Conservation (phyloP, 2,888 invertebrate genomes). For the Tenthredo scrophulariae region DNA sequence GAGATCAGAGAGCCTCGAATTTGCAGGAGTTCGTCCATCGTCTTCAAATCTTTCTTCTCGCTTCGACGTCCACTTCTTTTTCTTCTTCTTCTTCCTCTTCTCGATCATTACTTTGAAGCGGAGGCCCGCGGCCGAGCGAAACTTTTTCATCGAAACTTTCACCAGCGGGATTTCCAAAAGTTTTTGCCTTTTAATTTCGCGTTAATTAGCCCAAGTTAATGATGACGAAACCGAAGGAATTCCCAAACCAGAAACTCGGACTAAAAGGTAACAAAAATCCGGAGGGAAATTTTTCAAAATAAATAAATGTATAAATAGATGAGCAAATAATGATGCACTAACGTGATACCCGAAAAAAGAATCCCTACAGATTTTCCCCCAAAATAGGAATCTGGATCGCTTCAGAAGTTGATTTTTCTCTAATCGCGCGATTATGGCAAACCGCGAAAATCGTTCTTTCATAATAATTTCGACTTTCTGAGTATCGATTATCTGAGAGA, state of each 20-base stretch:
- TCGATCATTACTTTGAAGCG: slow-evolving; percentile 3
- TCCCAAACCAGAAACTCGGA: neutral
- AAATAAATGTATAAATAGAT: neutral
- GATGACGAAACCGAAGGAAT: slow-evolving; percentile 7
- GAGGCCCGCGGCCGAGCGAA: neutral
- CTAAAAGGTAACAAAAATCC: too few relatives aligned
- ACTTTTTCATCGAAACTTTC: slow-evolving; percentile 33
- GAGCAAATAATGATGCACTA: too few relatives aligned
- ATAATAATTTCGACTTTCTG: too few relatives aligned
- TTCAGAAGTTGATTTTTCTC: too few relatives aligned
- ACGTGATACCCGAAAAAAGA: too few relatives aligned
- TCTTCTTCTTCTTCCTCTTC: neutral
- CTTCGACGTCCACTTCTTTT: neutral
- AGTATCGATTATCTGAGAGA: too few relatives aligned
- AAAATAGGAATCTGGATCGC: too few relatives aligned
- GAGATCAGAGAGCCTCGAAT: neutral
- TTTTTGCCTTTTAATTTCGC: slow-evolving; percentile 17
- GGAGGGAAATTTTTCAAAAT: neutral
- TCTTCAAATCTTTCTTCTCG: neutral
- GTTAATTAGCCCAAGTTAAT: slow-evolving; percentile 31
- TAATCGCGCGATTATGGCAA: too few relatives aligned
- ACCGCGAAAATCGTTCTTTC: too few relatives aligned
- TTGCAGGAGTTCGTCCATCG: neutral
- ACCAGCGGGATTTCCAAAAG: neutral
- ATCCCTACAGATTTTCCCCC: too few relatives aligned